A percentile compares a stretch with the other conserved stretches of the same genome.
These are phyloP conservation scores for Colius striatus DNA, from an alignment of 2,113 vertebrate species.

Conservation along the genomic window DNA sequence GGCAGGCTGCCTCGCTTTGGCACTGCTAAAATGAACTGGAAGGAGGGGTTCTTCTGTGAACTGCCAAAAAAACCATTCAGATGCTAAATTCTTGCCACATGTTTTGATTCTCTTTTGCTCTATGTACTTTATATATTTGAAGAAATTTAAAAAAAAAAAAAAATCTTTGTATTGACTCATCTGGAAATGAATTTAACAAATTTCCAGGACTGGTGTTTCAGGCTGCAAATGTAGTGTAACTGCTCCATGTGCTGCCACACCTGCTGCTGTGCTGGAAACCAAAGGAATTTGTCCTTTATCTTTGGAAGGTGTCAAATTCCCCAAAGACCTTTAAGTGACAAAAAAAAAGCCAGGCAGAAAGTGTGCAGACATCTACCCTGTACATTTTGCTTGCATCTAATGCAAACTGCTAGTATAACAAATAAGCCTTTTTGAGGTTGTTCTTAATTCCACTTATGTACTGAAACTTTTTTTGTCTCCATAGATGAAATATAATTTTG, in stretches of 20 bases:
- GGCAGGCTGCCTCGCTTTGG: neutral
- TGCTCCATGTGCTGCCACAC: rapidly evolving
- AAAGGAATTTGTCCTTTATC: neutral
- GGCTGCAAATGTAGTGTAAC: rapidly evolving
- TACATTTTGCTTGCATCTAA: neutral
- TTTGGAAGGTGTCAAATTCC: neutral
- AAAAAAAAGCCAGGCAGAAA: neutral
- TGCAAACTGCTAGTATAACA: neutral
- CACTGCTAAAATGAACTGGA: neutral
- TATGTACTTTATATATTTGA: neutral
- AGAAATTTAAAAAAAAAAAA: neutral
- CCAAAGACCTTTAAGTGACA: neutral
- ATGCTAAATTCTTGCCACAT: neutral
- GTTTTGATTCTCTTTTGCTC: neutral
- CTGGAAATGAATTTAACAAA: neutral
- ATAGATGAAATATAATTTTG: neutral
- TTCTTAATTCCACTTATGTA: neutral
- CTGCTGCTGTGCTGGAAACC: neutral
- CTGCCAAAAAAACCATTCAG: neutral
- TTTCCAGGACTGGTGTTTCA: rapidly evolving
- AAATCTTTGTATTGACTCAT: neutral
- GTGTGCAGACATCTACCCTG: neutral
- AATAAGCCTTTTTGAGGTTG: neutral
- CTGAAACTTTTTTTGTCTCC: neutral
- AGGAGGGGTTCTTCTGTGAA: neutral